phyloP scores from a whole-genome alignment of 2,888 invertebrate species.

The Xestia rhomboidea region DNA sequence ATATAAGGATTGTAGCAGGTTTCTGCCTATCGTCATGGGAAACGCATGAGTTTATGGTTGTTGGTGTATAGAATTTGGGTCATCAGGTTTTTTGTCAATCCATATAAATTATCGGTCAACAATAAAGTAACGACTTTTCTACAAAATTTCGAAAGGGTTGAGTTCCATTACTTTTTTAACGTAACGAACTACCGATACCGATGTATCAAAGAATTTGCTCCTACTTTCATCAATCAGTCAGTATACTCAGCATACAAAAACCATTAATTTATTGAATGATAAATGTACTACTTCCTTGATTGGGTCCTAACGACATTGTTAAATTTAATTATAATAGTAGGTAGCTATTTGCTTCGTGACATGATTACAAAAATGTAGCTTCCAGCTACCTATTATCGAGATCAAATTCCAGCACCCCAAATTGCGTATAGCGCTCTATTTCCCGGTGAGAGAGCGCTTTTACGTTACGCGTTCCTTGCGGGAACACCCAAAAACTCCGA shows the following conservation, averaged over 20 bases:
- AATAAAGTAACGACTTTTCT: background rate
- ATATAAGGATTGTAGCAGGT: no score
- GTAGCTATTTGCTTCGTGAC: background rate
- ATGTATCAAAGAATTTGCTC: background rate
- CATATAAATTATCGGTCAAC: background rate
- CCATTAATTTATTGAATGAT: constrained; percentile 1
- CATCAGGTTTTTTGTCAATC: background rate
- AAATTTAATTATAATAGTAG: constrained; percentile 17
- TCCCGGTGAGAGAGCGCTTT: background rate
- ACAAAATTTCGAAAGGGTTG: background rate
- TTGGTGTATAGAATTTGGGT: background rate
- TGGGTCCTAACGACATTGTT: constrained; percentile 12
- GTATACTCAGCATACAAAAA: background rate
- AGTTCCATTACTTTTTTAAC: background rate
- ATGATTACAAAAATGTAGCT: constrained; percentile 1
- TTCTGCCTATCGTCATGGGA: background rate
- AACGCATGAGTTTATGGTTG: background rate
- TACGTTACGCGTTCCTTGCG: background rate
- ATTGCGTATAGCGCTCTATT: background rate
- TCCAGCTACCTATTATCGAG: background rate
- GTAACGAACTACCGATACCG: background rate
- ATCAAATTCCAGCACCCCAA: background rate
- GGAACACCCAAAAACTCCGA: no score
- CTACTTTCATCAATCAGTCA: constrained; percentile 10
- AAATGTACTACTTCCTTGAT: constrained; percentile 21